phyloP scores from a whole-genome alignment of 1,140 invertebrate genomes.

The Aphelenchoides besseyi region DNA sequence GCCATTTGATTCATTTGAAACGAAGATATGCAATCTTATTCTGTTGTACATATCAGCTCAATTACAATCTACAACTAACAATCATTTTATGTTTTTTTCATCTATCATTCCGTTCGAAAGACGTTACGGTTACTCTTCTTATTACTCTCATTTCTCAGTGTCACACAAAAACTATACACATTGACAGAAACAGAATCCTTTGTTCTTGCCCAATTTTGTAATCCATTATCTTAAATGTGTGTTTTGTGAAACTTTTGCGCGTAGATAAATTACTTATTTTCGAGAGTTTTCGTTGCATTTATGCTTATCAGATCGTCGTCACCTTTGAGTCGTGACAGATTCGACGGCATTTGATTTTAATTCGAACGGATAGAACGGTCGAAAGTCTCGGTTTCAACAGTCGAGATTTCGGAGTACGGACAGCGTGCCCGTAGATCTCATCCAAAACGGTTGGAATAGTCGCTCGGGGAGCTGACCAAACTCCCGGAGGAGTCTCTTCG shows the following conservation, averaged over 20 bases:
- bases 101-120: not conserved
- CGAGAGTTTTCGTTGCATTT: no score
- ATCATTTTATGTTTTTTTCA: not conserved
- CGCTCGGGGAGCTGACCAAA: not conserved
- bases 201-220: not conserved
- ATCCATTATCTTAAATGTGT: not conserved
- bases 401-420: no score
- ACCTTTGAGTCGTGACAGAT: no score
- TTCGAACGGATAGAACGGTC: not conserved
- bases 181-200: not conserved
- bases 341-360: constrained; percentile 3
- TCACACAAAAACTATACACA: not conserved
- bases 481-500: not conserved
- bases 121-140: not conserved
- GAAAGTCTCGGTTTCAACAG: no score
- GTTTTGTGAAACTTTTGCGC: not conserved
- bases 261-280: not conserved
- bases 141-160: not conserved
- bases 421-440: not conserved
- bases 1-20: not conserved
- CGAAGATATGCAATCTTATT: not conserved
- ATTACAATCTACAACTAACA: no score
- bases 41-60: not conserved
- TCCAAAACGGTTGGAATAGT: no score
- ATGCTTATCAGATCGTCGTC: no score